Percentiles rank a stretch among this genome's conserved stretches.
phyloP scores from a whole-genome alignment of 2,113 vertebrate species.

The Heloderma charlesbogerti region DNA sequence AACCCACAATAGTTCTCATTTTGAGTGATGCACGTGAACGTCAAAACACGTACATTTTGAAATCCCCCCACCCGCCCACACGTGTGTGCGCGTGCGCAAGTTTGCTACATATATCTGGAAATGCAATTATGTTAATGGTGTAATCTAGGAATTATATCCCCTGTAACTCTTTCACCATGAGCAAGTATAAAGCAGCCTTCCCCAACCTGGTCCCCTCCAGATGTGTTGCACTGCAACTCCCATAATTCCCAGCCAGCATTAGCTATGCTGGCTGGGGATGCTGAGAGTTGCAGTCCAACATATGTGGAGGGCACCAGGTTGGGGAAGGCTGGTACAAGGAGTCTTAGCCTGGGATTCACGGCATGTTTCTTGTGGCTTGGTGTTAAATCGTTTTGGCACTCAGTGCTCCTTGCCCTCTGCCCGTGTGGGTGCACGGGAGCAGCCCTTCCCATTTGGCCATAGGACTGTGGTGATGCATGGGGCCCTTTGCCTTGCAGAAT shows the following conservation, averaged over 20 bases:
- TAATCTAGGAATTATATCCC: neutral
- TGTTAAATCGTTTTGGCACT: neutral
- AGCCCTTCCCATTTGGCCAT: neutral
- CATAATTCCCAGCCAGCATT: no score
- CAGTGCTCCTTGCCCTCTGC: neutral
- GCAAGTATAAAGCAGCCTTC: no score
- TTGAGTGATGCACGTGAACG: neutral
- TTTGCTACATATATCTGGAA: neutral
- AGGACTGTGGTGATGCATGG: neutral
- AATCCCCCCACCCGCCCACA: no score
- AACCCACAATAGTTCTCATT: neutral
- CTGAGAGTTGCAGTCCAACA: no score
- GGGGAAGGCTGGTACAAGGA: no score
- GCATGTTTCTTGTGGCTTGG: neutral
- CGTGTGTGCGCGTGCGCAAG: neutral
- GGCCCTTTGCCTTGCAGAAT: slow-evolving; percentile 79
- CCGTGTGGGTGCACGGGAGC: neutral
- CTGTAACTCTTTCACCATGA: no score
- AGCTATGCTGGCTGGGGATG: no score
- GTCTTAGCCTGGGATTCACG: neutral
- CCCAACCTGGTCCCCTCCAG: no score
- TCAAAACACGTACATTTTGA: neutral
- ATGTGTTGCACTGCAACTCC: no score
- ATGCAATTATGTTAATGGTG: neutral
- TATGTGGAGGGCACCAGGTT: no score